phyloP scores from a whole-genome alignment of 2,888 invertebrate species.

The Unio pictorum region DNA sequence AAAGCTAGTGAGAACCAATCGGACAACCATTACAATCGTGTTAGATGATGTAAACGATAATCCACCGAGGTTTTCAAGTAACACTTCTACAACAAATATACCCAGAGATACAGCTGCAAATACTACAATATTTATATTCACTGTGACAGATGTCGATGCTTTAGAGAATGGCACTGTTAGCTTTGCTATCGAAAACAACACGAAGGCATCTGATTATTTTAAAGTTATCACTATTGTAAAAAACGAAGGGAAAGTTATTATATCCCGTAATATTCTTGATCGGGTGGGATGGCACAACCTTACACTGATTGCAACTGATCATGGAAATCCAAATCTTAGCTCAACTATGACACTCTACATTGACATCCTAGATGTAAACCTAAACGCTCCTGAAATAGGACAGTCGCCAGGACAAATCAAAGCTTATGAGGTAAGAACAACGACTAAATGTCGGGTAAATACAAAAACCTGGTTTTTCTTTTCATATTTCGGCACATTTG shows the following conservation, averaged over 20 bases:
- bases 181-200: not conserved
- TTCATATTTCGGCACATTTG: no score
- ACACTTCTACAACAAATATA: constrained; percentile 20
- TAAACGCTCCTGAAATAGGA: constrained; percentile 16
- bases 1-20: constrained; percentile 7
- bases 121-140: constrained; percentile 1
- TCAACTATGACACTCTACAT: constrained; percentile 19
- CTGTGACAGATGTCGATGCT: constrained; percentile 15
- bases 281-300: constrained; percentile 89
- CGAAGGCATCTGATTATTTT: not conserved
- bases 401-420: constrained; percentile 1
- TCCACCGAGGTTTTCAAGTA: constrained; percentile 81
- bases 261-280: constrained; percentile 85
- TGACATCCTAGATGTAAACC: constrained; percentile 26
- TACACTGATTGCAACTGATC: constrained; percentile 90
- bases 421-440: constrained; percentile 10
- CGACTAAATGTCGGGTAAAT: no score
- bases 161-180: constrained; percentile 3
- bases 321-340: constrained; percentile 80
- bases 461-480: no score
- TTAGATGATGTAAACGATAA: constrained; percentile 90
- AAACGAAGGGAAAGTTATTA: constrained; percentile 68
- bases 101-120: constrained; percentile 2
- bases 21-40: constrained; percentile 20
- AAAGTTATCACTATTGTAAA: constrained; percentile 5